Evolutionary conservation across 2,113 vertebrate species (phyloP), one percentile per base, ranked within the genome.

Genomic region (Gallinago jamesoni): DNA sequence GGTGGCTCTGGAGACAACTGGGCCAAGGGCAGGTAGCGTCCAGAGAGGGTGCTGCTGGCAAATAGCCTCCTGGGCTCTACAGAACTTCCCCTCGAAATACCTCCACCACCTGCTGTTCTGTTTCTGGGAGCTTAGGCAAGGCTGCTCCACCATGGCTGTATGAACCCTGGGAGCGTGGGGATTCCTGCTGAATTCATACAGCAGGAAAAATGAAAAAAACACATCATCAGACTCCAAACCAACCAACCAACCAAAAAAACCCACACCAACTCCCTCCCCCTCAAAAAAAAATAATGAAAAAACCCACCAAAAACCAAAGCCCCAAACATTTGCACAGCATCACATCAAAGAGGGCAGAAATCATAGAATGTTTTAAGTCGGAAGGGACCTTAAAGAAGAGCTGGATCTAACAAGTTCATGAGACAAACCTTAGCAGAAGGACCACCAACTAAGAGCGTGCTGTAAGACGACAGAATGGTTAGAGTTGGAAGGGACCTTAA

Each of bases 21-120:
- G 23, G 12, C n/a, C 7, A 2, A 43, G 48, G 53, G 4, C 39
- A 30, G 39, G 27, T 1, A 41, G 53, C 1, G 0, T 3, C 8
- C 25, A 28, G 57, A 37, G 4, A 21, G 11, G 41, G n/a, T 28
- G 22, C 50, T 84, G 80, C 35, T 35, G 35, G 69, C 27, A 28
- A 33, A 43, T 9, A 48, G 31, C 62, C 43, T 62, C 25, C 24
- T 17, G 24, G 53, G 53, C 47, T 53, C 75, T 27, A 24, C 16
- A 55, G 24, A 39, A 16, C 8, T 25, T 76, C 48, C 55, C 33
- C 39, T 47, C 2, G 0, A 33, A 63, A 35, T 7, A 18, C 48
- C 25, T 50, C 17, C 0, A 57, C 9, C n/a, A 18, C 25, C 31
- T 16, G 60, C 37, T 45, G 24, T 22, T 82, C 56, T n/a, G 19